These are phyloP conservation scores for Globicephala melas DNA, from an alignment of 2,113 vertebrate species.

Conservation along the genomic window DNA sequence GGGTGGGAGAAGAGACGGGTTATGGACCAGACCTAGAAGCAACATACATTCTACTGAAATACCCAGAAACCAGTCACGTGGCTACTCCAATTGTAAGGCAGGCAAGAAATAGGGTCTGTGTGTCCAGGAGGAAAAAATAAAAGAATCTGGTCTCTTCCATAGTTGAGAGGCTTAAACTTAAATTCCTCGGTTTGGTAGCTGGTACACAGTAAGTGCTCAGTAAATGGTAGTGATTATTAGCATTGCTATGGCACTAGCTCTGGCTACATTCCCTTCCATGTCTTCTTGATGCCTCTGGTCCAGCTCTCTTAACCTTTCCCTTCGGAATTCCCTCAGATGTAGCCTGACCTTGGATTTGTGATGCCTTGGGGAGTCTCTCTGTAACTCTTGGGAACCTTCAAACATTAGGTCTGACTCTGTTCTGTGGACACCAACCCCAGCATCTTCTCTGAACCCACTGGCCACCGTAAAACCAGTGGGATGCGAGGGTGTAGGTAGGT, in stretches of 20 bases:
- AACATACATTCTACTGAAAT: not conserved
- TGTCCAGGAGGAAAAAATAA: not conserved
- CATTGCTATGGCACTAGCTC: not conserved
- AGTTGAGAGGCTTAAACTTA: not conserved
- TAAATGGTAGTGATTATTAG: not conserved
- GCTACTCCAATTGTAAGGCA: not conserved
- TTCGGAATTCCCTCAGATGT: not conserved
- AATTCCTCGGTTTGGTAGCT: not conserved
- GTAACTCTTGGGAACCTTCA: not conserved
- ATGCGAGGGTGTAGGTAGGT: not conserved
- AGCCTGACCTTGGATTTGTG: not conserved
- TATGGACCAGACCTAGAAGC: not conserved
- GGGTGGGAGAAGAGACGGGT: accelerated
- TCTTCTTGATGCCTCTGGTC: not conserved
- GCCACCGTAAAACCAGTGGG: not conserved
- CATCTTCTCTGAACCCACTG: not conserved
- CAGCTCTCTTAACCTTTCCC: not conserved
- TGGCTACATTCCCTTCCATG: not conserved
- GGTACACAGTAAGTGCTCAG: not conserved
- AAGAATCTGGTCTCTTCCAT: not conserved
- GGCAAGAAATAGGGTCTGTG: not conserved
- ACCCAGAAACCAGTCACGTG: not conserved
- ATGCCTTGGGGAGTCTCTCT: not conserved
- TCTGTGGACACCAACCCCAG: not conserved
- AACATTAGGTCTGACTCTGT: not conserved